These are phyloP conservation scores for Brienomyrus brachyistius DNA, from an alignment of 2,113 vertebrate genomes.

Conservation along the genomic window DNA sequence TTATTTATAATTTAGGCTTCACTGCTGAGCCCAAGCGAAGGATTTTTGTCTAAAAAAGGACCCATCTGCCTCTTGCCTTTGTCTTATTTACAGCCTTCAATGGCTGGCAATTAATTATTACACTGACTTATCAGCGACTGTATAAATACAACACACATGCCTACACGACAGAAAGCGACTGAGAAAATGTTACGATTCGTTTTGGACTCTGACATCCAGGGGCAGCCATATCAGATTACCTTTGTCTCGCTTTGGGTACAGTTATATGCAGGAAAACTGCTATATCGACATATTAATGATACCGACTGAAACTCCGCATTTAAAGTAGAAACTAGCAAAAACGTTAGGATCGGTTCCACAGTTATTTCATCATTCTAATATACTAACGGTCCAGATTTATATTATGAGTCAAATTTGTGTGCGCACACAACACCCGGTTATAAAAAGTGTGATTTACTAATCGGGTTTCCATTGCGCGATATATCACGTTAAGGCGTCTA, in stretches of 20 bases:
- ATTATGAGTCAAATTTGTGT: not conserved
- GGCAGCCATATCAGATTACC: slow-evolving; percentile 57
- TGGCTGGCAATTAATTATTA: not conserved
- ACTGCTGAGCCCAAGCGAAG: not conserved
- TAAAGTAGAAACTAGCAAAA: not conserved
- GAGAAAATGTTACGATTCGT: slow-evolving; percentile 41
- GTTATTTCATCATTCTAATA: not conserved
- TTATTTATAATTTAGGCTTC: not conserved
- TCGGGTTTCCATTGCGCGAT: not conserved
- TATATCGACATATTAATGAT: not conserved
- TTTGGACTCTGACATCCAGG: slow-evolving; percentile 46
- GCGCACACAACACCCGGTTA: not conserved
- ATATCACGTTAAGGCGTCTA: not conserved
- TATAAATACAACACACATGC: not conserved
- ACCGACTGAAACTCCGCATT: not conserved
- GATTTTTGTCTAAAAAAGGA: not conserved
- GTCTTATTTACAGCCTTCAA: not conserved
- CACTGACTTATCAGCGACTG: not conserved
- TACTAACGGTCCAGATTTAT: not conserved
- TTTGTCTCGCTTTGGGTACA: slow-evolving; percentile 51
- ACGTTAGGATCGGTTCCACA: not conserved
- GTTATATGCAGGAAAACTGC: slow-evolving; percentile 22
- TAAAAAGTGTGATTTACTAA: not conserved
- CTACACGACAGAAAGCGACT: slow-evolving; percentile 31
- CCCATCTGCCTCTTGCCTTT: not conserved